A percentile compares a stretch with the other conserved stretches of the same genome.
phyloP scores from a whole-genome alignment of 2,888 invertebrate species.

The Selenia dentaria region DNA sequence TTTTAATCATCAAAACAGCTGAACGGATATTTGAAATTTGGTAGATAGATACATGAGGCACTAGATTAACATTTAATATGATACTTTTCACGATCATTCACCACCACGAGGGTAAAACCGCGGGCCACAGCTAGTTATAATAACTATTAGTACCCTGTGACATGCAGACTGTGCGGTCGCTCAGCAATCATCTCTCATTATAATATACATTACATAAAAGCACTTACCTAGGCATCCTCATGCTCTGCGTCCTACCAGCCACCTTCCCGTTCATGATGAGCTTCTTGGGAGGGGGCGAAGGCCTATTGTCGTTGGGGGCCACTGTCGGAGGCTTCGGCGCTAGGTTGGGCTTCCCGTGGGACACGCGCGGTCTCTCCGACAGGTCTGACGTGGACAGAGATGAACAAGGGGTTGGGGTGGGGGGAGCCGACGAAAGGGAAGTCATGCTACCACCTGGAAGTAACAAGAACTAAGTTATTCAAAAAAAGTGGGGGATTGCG shows the following conservation, averaged over 20 bases:
- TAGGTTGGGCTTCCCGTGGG: conserved; percentile 92
- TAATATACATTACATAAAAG: conserved; percentile 27
- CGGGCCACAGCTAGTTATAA: too few species aligned
- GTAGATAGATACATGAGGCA: too few species aligned
- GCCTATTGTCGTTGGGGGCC: conserved; percentile 83
- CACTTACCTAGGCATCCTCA: conserved; percentile 90
- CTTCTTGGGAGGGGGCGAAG: conserved; percentile 88
- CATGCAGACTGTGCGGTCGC: too few species aligned
- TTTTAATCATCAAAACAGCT: too few species aligned
- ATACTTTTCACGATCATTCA: too few species aligned
- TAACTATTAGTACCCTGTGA: too few species aligned
- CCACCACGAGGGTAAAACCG: too few species aligned
- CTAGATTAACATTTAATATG: too few species aligned
- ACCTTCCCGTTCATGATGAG: conserved; percentile 82
- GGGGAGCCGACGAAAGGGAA: conserved; percentile 62
- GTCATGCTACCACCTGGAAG: conserved; percentile 77
- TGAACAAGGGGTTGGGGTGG: conserved; percentile 59
- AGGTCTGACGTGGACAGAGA: conserved; percentile 76
- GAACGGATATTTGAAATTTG: too few species aligned
- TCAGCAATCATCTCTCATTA: too few species aligned
- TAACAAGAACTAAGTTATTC: too few species aligned
- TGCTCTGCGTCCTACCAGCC: conserved; percentile 92
- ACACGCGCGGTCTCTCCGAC: conserved; percentile 77
- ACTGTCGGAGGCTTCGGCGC: conserved; percentile 92
- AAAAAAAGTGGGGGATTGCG: too few species aligned